These are phyloP conservation scores for Athripsodes cinereus DNA, from an alignment of 2,888 invertebrate genomes.

Conservation along the genomic window DNA sequence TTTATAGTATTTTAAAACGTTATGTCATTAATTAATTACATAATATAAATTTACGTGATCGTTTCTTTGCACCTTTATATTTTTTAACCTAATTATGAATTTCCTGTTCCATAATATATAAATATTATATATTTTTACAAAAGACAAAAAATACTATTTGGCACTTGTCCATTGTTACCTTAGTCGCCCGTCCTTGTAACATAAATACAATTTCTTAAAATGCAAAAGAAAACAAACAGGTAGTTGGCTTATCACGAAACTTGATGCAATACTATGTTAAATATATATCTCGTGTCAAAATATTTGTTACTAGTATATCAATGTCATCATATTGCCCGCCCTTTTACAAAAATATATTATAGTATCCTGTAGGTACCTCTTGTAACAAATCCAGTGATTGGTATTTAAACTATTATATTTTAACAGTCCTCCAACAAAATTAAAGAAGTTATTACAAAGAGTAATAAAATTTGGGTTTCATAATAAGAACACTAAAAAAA, in stretches of 20 bases:
- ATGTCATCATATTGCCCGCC: too few relatives aligned
- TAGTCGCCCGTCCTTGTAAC: background rate
- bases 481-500: too few relatives aligned
- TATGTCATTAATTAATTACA: background rate
- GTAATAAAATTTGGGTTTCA: too few relatives aligned
- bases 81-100: constrained; percentile 4
- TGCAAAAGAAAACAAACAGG: background rate
- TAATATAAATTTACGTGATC: background rate
- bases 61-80: background rate
- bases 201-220: background rate
- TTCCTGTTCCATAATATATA: constrained; percentile 9
- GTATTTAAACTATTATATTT: too few relatives aligned
- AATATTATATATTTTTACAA: background rate
- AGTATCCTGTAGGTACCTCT: too few relatives aligned
- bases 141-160: constrained; percentile 1
- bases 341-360: too few relatives aligned
- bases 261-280: background rate
- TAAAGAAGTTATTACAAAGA: too few relatives aligned
- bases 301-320: too few relatives aligned
- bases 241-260: background rate
- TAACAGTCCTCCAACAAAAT: too few relatives aligned
- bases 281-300: too few relatives aligned
- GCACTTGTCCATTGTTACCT: background rate
- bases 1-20: background rate
- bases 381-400: too few relatives aligned